These are phyloP conservation scores for Tetrapedia diversipes DNA, from an alignment of 2,888 invertebrate genomes.

Conservation along the genomic window DNA sequence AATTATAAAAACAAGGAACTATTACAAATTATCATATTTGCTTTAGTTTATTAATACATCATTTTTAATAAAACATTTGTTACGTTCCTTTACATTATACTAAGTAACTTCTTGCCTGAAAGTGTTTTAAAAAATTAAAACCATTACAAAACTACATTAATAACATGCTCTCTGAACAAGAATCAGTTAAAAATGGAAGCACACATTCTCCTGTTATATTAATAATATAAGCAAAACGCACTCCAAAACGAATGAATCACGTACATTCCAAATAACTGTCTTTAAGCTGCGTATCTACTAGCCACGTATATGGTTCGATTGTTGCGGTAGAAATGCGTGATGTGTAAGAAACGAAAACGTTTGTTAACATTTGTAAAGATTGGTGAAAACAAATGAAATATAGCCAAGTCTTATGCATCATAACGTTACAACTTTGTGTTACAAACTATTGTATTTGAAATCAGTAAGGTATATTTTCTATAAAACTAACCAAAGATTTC, in stretches of 20 bases:
- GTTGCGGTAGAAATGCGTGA: background rate
- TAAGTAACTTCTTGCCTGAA: conserved; percentile 50
- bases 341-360: background rate
- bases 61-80: conserved; percentile 31
- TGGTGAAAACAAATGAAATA: background rate
- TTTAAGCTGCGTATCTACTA: background rate
- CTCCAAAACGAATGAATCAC: conserved; percentile 16
- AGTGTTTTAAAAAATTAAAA: conserved; percentile 37
- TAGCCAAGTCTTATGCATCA: too few species aligned
- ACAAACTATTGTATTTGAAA: too few species aligned
- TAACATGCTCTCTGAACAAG: conserved; percentile 33
- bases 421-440: too few species aligned
- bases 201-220: conserved; percentile 31
- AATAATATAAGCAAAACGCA: conserved; percentile 25
- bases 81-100: conserved; percentile 25
- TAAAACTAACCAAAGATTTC: too few species aligned
- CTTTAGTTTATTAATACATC: conserved; percentile 46
- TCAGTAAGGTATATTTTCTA: too few species aligned
- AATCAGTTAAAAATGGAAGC: conserved; percentile 42
- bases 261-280: conserved; percentile 13
- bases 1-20: conserved; percentile 17
- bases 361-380: background rate
- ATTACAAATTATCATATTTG: conserved; percentile 46
- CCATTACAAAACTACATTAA: conserved; percentile 35
- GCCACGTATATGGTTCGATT: background rate